Percentiles rank a stretch among this genome's conserved stretches.
Conservation (phyloP, 2,113 vertebrate species). For the Paralichthys olivaceus region DNA sequence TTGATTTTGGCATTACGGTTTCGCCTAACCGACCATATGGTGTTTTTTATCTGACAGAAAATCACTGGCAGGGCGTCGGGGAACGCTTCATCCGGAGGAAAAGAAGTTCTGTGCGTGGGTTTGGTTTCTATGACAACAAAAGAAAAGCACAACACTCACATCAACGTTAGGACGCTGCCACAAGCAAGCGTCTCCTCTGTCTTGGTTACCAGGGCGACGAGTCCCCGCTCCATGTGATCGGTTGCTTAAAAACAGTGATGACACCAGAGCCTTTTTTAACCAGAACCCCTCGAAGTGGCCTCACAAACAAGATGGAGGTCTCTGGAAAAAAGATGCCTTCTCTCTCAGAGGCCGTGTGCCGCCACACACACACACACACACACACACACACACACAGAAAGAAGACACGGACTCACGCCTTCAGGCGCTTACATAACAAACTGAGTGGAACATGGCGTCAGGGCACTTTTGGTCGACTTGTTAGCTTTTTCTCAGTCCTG, state of each 20-base stretch:
- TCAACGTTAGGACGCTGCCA: too few species aligned
- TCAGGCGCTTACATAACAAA: background rate
- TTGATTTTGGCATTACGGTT: background rate
- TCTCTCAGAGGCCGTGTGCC: too few species aligned
- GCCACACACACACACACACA: too few species aligned
- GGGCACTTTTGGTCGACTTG: background rate
- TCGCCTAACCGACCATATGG: background rate
- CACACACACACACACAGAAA: too few species aligned
- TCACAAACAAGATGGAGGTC: too few species aligned
- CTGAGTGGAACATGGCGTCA: too few species aligned
- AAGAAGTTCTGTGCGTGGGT: too few species aligned
- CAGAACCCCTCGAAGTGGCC: too few species aligned
- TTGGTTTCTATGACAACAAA: background rate
- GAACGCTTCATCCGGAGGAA: background rate
- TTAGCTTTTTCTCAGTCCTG: background rate
- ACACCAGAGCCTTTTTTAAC: background rate
- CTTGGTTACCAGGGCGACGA: background rate
- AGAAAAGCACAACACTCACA: background rate
- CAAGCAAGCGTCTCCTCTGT: background rate
- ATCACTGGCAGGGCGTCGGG: too few species aligned
- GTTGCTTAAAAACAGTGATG: background rate
- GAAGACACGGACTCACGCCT: background rate
- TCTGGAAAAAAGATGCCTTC: too few species aligned
- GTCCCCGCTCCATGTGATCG: background rate
- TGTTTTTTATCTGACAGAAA: background rate